phyloP scores from a whole-genome alignment of 2,888 invertebrate species.

The Parnassius glacialis region DNA sequence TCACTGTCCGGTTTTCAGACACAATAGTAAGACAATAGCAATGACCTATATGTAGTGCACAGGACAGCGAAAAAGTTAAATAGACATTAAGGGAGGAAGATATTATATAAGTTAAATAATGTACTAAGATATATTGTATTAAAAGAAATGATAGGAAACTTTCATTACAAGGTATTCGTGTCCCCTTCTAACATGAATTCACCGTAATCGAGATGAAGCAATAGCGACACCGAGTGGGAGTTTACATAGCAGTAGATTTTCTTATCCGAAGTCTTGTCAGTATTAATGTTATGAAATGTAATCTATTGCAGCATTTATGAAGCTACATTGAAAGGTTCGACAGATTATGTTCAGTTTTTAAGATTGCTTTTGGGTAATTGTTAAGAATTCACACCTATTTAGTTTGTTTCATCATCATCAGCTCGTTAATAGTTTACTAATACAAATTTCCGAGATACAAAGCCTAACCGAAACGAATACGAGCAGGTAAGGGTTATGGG shows the following conservation, averaged over 20 bases:
- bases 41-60: too few relatives aligned
- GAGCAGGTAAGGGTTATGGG: too few relatives aligned
- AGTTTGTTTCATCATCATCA: neutral
- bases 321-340: conserved; percentile 4
- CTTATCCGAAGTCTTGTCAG: conserved; percentile 23
- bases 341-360: conserved; percentile 11
- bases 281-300: conserved; percentile 22
- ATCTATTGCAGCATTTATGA: conserved; percentile 20
- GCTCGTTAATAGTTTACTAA: too few relatives aligned
- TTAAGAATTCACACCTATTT: neutral
- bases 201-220: conserved; percentile 22
- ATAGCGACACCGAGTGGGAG: conserved; percentile 23
- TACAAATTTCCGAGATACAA: too few relatives aligned
- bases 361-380: neutral
- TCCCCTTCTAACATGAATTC: conserved; percentile 21
- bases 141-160: conserved; percentile 7
- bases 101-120: too few relatives aligned
- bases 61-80: too few relatives aligned
- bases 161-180: conserved; percentile 13
- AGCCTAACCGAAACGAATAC: too few relatives aligned
- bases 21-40: too few relatives aligned
- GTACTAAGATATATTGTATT: too few relatives aligned
- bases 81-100: too few relatives aligned
- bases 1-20: too few relatives aligned
- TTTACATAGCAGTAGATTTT: conserved; percentile 21